Evolutionary conservation across 2,797 vertebrate genomes (phyloP), one percentile per base, ranked within the genome.

Genomic region (Threskiornis aethiopicus): DNA sequence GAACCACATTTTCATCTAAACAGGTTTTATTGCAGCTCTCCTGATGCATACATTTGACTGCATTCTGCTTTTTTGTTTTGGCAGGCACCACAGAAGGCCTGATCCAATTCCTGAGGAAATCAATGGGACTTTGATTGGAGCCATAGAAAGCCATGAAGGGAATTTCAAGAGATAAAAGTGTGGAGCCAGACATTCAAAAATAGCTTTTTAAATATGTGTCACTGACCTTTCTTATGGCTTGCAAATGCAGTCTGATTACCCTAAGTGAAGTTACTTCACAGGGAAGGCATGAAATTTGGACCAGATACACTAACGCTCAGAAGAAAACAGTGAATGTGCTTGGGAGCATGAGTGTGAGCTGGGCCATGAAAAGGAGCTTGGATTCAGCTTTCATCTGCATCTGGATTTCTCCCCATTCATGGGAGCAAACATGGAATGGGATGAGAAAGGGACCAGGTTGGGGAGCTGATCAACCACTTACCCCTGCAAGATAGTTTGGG

Each of bases 1-100:
- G 87, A 93, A 94, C 75, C 95, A 87, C 52, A 80, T 96, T 97
- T 94, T 93, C 84, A 91, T 92, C 81, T 90, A 85, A 80, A 90
- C 33, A 89, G 75, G 16, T 83, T 96, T 96, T 87, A 92, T 72
- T 96, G 80, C 71, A 58, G 64, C 57, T 85, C 59, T 95, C 78
- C 84, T 77, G 67, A 87, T 93, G 59, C 51, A 47, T 47, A 11
- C 19, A 51, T 87, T 85, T 91, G 61, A 95, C 69, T 79, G 28
- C 39, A 80, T 92, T 95, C 75, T 89, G 77, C 7, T 70, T 52
- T 95, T 91, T 89, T 79, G 29, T 92, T 92, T 93, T 97, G 96
- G 92, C 92, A 95, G 70, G 69, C 90, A 44, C 20, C 3, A 3
- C 29, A 78, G 81, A 87, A 90, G 57, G 22, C 33, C 59, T 71